A percentile compares a stretch with the other conserved stretches of the same genome.
These are phyloP conservation scores for Mystacornis crossleyi DNA, from an alignment of 2,113 vertebrate species.

Conservation along the genomic window DNA sequence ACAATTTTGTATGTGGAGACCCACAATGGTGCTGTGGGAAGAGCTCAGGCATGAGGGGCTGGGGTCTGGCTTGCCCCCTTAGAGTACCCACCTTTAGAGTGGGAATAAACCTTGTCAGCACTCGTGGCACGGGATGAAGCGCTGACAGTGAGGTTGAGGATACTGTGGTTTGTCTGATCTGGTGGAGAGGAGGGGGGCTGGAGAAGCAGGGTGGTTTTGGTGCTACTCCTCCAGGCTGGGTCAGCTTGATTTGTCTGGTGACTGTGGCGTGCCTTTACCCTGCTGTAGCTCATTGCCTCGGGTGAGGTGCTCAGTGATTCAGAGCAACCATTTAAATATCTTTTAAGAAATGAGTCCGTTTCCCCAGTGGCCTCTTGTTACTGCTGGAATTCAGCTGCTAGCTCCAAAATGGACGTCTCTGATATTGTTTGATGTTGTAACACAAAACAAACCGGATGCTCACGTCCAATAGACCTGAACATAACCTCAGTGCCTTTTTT, in stretches of 20 bases:
- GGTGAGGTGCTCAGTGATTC: not conserved
- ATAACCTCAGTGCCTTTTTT: not conserved
- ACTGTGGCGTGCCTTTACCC: not conserved
- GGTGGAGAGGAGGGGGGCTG: not conserved
- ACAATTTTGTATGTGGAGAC: not conserved
- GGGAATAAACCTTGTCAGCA: not conserved
- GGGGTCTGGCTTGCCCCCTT: not conserved
- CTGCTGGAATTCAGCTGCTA: not conserved
- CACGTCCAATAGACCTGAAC: fast-evolving
- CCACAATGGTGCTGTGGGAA: not conserved
- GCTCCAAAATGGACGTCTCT: not conserved
- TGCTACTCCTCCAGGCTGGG: fast-evolving
- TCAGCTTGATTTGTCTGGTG: not conserved
- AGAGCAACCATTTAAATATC: not conserved
- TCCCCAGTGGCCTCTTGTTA: not conserved
- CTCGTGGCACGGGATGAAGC: fast-evolving
- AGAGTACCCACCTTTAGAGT: fast-evolving
- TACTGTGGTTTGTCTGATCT: not conserved
- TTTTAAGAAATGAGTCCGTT: not conserved
- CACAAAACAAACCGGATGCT: not conserved
- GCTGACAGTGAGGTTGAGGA: fast-evolving
- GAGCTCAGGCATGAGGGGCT: fast-evolving
- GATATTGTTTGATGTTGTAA: not conserved
- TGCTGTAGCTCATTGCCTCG: not conserved
- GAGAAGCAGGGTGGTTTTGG: not conserved